Evolutionary conservation across 1,140 invertebrate species (phyloP).

Genomic region (Zaprionus ghesquierei): DNA sequence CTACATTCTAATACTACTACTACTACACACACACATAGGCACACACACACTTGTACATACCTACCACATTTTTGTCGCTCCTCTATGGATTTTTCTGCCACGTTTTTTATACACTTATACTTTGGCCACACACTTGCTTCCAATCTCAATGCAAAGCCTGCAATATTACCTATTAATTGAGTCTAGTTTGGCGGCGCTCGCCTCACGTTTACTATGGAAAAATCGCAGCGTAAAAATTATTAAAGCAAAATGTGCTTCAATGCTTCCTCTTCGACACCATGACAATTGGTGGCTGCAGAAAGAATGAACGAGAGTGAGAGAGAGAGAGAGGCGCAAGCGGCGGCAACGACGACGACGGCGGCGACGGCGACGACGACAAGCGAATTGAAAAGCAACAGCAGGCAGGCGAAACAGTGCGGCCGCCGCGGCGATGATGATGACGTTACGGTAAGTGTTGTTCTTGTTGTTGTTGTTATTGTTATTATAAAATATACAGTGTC

Average conservation of each 20-base stretch:
- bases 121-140: conserved; percentile 40
- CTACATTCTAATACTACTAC: conserved; percentile 46
- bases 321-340: conserved; percentile 24
- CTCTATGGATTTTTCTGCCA: conserved; percentile 73
- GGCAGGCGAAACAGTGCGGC: conserved; percentile 47
- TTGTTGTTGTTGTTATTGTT: conserved; percentile 17
- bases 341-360: neutral
- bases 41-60: conserved; percentile 31
- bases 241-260: conserved; percentile 66
- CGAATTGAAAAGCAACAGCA: conserved; percentile 66
- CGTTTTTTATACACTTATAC: conserved; percentile 66
- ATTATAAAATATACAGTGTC: conserved; percentile 1
- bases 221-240: conserved; percentile 39
- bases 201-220: conserved; percentile 28
- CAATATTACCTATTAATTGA: conserved; percentile 53
- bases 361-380: conserved; percentile 36
- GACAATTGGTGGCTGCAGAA: conserved; percentile 70
- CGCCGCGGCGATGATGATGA: conserved; percentile 55
- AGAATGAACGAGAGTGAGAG: conserved; percentile 53
- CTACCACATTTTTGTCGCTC: conserved; percentile 69
- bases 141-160: conserved; percentile 49
- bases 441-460: conserved; percentile 38
- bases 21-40: conserved; percentile 39
- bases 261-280: conserved; percentile 62
- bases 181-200: conserved; percentile 27